Percentiles rank a stretch among this genome's conserved stretches.
phyloP scores from a whole-genome alignment of 2,888 invertebrate genomes.

The Phaedon cochleariae region DNA sequence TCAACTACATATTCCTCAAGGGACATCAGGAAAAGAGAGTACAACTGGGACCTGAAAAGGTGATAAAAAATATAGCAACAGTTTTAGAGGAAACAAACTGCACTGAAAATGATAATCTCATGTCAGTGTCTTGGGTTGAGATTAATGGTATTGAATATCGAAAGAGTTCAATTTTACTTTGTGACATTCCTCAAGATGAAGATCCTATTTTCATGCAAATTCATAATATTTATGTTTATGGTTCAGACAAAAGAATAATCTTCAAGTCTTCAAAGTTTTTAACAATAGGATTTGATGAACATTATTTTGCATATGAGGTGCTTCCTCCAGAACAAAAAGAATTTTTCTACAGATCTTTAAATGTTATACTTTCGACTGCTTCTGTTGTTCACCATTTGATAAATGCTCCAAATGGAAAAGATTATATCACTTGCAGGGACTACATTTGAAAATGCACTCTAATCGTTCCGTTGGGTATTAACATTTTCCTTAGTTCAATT shows the following conservation, averaged over 20 bases:
- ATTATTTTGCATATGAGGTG: slow-evolving; percentile 12
- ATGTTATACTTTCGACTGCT: slow-evolving; percentile 5
- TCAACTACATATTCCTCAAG: slow-evolving; percentile 7
- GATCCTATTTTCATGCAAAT: slow-evolving; percentile 4
- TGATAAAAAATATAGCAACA: slow-evolving; percentile 5
- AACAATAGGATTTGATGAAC: slow-evolving; percentile 10
- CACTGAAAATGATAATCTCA: slow-evolving; percentile 6
- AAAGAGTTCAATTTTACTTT: slow-evolving; percentile 6
- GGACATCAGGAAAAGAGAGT: neutral
- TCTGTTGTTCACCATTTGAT: slow-evolving; percentile 7
- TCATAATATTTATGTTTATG: slow-evolving; percentile 8
- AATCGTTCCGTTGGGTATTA: slow-evolving; percentile 2
- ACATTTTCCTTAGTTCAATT: neutral
- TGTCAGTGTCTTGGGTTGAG: slow-evolving; percentile 9
- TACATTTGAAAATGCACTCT: neutral
- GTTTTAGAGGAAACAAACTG: slow-evolving; percentile 4
- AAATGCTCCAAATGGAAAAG: slow-evolving; percentile 9
- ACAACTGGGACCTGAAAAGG: slow-evolving; percentile 2
- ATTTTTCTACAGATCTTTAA: slow-evolving; percentile 9
- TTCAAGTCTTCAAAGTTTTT: slow-evolving; percentile 6
- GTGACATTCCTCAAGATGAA: slow-evolving; percentile 7
- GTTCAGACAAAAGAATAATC: slow-evolving; percentile 3
- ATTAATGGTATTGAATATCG: slow-evolving; percentile 8
- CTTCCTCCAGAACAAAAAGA: slow-evolving; percentile 7
- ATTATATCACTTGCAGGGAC: slow-evolving; percentile 2